Evolutionary conservation across 2,797 vertebrate genomes (phyloP).

Genomic region (Diplodus puntazzo): DNA sequence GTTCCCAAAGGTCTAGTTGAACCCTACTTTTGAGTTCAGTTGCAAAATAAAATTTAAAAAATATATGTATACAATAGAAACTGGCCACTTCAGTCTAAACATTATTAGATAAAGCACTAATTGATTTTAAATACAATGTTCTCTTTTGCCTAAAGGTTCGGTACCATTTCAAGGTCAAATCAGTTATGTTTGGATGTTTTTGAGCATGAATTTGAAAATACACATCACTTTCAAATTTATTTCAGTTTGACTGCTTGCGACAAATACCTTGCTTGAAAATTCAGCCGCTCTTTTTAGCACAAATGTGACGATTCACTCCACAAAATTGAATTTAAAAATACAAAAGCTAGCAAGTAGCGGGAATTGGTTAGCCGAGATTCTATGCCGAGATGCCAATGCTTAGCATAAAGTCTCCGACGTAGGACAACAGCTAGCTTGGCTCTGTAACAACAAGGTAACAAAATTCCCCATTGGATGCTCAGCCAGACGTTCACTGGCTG

Average conservation of each 20-base stretch:
- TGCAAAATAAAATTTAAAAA: constrained; percentile 14
- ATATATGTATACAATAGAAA: neutral
- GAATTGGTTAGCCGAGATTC: too few relatives aligned
- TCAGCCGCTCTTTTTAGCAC: neutral
- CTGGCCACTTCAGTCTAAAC: neutral
- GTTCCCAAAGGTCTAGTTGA: constrained; percentile 50
- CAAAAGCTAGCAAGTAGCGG: too few relatives aligned
- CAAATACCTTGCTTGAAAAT: neutral
- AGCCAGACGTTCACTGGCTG: too few relatives aligned
- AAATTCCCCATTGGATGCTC: too few relatives aligned
- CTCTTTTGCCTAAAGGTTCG: neutral
- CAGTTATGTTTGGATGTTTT: neutral
- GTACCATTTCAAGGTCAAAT: neutral
- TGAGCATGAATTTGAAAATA: neutral
- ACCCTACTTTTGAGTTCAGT: constrained; percentile 12
- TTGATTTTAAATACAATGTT: neutral
- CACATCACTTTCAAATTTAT: neutral
- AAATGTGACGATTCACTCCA: neutral
- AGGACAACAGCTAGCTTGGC: too few relatives aligned
- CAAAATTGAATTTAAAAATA: neutral
- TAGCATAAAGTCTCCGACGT: too few relatives aligned
- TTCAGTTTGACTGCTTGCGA: neutral
- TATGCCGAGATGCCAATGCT: too few relatives aligned
- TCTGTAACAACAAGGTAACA: too few relatives aligned
- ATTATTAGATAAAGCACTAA: neutral